Base-by-base conservation (phyloP, 2,797 vertebrate species). In the Notoglanidium macrostoma region DNA sequence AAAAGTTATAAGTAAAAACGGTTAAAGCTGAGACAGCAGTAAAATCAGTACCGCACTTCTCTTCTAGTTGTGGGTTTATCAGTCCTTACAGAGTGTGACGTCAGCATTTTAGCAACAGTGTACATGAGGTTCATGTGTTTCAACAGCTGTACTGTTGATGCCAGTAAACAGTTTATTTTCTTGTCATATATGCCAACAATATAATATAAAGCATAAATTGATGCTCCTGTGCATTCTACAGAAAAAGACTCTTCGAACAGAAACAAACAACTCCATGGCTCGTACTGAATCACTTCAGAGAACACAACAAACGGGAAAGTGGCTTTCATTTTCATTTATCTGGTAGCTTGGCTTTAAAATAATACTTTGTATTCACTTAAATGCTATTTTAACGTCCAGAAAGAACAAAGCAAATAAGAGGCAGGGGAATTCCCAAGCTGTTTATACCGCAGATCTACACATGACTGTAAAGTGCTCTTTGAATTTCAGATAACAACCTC, bases 21-120 rank as follows among this genome's bases (percentile, higher is more conserved):
- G 0, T 29, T 76, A 49, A 35, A 77, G 59, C n/a, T 70, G 67
- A 70, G 44, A 65, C 26, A 54, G 40, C 11, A 23, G 40, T 29
- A 78, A 78, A 85, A 86, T 3, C 79, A 26, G 87, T 80, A 78
- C 10, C 32, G 73, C 72, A 86, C 2, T 5, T 12, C 11, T 76
- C 2, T 8, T 55, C 5, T 26, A 14, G 32, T 14, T 14, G 29
- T 15, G 19, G 32, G 5, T 26, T 40, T 59, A 15, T 80, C 35
- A 26, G 21, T 32, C 5, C 10, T 77, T 32, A 54, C 49, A 17
- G 49, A 3, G 55, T n/a, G 35, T 81, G 79, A 63, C 57, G 79
- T 81, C 79, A 63, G 23, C 29, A 29, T n/a, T 49, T 49, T 6
- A 26, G 10, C 17, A 49, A 46, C 73, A 15, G 14, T 54, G 15